Conservation (phyloP, 2,797 vertebrate species). For the Micromesistius poutassou region DNA sequence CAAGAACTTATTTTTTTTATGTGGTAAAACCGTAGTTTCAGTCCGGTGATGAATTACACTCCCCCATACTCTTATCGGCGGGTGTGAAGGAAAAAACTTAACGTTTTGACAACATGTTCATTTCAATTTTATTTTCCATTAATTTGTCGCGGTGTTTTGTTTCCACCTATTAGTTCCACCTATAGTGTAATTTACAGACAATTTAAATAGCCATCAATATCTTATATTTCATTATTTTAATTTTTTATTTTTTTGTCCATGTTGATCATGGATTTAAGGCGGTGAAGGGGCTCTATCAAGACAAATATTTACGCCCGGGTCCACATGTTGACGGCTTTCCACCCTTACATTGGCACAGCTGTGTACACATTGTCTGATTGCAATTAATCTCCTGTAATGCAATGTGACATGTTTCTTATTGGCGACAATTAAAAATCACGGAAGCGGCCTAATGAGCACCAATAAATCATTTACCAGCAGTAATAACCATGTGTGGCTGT, state of each 20-base stretch:
- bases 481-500: constrained; percentile 13
- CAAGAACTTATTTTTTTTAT: neutral
- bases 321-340: constrained; percentile 19
- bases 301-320: neutral
- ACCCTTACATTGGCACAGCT: constrained; percentile 34
- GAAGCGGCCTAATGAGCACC: constrained; percentile 42
- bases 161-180: neutral
- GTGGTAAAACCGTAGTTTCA: neutral
- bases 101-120: constrained; percentile 8
- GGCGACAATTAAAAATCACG: constrained; percentile 47
- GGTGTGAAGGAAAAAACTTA: neutral
- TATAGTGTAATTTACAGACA: neutral
- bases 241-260: neutral
- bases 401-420: constrained; percentile 47
- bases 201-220: neutral
- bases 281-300: neutral
- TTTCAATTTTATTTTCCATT: constrained; percentile 17
- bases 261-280: neutral
- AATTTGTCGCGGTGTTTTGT: neutral
- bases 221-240: neutral
- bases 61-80: neutral
- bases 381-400: constrained; percentile 59
- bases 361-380: constrained; percentile 36
- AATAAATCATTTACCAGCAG: constrained; percentile 19
- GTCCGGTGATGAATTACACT: neutral